phyloP scores from a whole-genome alignment of 2,888 invertebrate species.

The Drosophila limbata region DNA sequence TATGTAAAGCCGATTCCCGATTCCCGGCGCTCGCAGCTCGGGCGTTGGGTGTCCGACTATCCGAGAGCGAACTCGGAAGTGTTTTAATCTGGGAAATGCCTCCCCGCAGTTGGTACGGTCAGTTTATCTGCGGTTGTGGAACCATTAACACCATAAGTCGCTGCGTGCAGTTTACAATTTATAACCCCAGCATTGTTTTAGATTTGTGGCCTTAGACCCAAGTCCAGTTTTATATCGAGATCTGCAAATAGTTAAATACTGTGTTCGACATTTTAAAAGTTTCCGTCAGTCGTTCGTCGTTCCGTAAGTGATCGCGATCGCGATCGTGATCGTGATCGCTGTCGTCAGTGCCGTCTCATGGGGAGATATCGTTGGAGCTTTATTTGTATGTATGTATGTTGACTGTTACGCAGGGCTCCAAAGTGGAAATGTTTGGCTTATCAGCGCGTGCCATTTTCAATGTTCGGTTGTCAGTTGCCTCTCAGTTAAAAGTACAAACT shows the following conservation, averaged over 20 bases:
- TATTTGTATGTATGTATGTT: background rate
- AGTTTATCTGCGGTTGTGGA: conserved; percentile 17
- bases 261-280: background rate
- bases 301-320: background rate
- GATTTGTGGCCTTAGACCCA: too few species aligned
- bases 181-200: background rate
- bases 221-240: background rate
- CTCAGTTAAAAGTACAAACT: background rate
- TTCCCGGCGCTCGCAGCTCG: conserved; percentile 22
- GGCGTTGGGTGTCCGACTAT: conserved; percentile 9
- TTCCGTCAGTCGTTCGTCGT: background rate
- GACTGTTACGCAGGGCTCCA: conserved; percentile 7
- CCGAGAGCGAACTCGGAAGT: conserved; percentile 1
- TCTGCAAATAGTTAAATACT: background rate
- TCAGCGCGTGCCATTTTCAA: conserved; percentile 42
- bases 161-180: background rate
- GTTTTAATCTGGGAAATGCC: conserved; percentile 15
- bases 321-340: background rate
- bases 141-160: conserved; percentile 14
- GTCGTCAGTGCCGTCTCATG: conserved; percentile 3
- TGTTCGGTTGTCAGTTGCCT: conserved; percentile 15
- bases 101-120: background rate
- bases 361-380: background rate
- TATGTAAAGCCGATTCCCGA: background rate
- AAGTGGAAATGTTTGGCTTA: conserved; percentile 35